A percentile compares a stretch with the other conserved stretches of the same genome.
Conservation (phyloP, 2,113 vertebrate species). For the Corydoras sp. region DNA sequence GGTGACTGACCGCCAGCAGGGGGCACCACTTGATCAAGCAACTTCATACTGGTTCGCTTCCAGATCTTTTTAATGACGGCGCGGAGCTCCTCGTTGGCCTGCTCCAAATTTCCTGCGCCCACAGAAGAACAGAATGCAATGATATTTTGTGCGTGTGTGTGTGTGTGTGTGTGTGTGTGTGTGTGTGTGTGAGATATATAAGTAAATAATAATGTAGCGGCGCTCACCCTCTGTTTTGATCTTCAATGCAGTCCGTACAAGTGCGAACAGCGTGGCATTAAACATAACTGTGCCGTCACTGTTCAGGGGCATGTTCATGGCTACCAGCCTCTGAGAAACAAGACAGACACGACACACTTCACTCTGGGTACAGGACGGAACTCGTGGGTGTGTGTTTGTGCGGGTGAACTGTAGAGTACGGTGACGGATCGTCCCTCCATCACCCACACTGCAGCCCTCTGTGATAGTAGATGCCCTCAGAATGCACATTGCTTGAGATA, state of each 20-base stretch:
- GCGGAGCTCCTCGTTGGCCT: slow-evolving; percentile 95
- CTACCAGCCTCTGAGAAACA: slow-evolving; percentile 83
- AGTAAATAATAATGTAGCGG: neutral
- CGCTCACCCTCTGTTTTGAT: slow-evolving; percentile 96
- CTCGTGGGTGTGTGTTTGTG: neutral
- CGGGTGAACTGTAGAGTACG: neutral
- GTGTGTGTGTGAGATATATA: neutral
- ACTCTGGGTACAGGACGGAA: no score
- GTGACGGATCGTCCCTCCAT: no score
- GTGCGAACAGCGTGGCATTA: slow-evolving; percentile 93
- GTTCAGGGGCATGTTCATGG: slow-evolving; percentile 99
- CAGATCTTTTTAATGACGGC: slow-evolving; percentile 99
- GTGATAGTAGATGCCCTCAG: no score
- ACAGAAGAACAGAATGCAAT: slow-evolving; percentile 1
- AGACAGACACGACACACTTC: neutral
- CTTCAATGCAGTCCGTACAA: slow-evolving; percentile 95
- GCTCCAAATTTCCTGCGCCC: slow-evolving; percentile 86
- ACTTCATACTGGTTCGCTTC: slow-evolving; percentile 98
- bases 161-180: neutral
- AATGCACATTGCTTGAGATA: no score
- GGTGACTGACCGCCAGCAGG: slow-evolving; percentile 93
- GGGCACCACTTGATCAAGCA: slow-evolving; percentile 97
- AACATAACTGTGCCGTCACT: slow-evolving; percentile 98
- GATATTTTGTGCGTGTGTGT: neutral
- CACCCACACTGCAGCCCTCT: no score